Evolutionary conservation across 2,797 vertebrate genomes (phyloP).

Genomic region (Alcedo atthis): DNA sequence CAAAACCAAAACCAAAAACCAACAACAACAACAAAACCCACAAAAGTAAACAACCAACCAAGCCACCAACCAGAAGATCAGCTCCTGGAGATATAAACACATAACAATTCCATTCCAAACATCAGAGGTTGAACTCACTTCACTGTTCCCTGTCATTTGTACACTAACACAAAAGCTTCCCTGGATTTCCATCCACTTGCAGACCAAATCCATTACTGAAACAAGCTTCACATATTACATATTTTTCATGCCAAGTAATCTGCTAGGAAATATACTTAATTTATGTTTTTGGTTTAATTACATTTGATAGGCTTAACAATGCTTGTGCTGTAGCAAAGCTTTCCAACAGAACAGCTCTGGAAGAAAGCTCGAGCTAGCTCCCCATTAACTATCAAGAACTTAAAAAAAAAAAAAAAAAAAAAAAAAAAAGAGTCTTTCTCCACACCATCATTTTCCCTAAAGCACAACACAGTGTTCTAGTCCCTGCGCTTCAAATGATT

Average conservation of each 20-base stretch:
- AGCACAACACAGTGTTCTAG: neutral
- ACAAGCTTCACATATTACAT: neutral
- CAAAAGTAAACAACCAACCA: no score
- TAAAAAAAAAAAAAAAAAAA: neutral
- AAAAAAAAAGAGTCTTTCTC: no score
- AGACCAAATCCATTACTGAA: neutral
- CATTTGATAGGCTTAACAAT: neutral
- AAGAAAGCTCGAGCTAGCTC: neutral
- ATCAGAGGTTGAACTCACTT: neutral
- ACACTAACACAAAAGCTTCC: neutral
- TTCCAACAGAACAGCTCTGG: neutral
- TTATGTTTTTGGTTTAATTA: neutral
- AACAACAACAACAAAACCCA: no score
- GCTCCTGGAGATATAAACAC: neutral
- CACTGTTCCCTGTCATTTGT: neutral
- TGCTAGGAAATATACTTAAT: neutral
- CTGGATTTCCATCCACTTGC: neutral
- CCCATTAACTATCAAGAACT: neutral
- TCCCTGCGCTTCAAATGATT: neutral
- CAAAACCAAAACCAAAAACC: neutral
- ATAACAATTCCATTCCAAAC: neutral
- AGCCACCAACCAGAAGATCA: neutral
- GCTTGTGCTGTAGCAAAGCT: neutral
- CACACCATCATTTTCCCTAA: neutral
- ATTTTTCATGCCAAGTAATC: neutral